phyloP scores from a whole-genome alignment of 1,140 invertebrate genomes.

The Paramacrobiotus metropolitanus region DNA sequence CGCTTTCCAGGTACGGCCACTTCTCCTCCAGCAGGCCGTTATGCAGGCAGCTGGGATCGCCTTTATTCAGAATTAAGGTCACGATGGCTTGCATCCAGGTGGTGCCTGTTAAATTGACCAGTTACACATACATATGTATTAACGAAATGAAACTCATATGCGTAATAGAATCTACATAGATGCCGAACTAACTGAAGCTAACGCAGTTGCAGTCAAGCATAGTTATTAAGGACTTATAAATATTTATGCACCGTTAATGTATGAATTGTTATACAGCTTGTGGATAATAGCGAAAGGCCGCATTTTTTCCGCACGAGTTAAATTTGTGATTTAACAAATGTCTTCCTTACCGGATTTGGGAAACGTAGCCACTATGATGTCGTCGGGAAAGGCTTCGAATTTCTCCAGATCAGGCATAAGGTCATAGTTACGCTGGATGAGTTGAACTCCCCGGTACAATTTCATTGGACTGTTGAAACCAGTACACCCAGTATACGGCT shows the following conservation, averaged over 20 bases:
- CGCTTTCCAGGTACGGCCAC: constrained; percentile 1
- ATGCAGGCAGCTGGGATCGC: neutral
- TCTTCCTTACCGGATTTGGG: constrained; percentile 1
- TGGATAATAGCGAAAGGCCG: too few relatives aligned
- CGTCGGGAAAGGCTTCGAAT: neutral
- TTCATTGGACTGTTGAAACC: neutral
- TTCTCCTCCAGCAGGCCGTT: constrained; percentile 2
- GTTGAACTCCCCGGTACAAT: neutral
- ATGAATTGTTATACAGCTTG: too few relatives aligned
- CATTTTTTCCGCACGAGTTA: too few relatives aligned
- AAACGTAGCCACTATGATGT: constrained; percentile 1
- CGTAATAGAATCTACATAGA: neutral
- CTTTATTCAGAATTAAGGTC: neutral
- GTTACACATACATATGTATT: neutral
- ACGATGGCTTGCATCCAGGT: constrained; percentile 3
- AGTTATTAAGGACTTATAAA: too few relatives aligned
- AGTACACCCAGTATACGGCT: neutral
- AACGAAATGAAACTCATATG: neutral
- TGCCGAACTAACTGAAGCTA: neutral
- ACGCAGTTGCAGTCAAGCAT: too few relatives aligned
- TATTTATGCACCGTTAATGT: too few relatives aligned
- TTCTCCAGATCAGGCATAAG: neutral
- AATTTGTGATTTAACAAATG: too few relatives aligned
- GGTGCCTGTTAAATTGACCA: neutral
- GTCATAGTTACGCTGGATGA: neutral